Base-by-base conservation (phyloP, 2,888 invertebrate genomes). In the Scaptomyza cyrtandrae region DNA sequence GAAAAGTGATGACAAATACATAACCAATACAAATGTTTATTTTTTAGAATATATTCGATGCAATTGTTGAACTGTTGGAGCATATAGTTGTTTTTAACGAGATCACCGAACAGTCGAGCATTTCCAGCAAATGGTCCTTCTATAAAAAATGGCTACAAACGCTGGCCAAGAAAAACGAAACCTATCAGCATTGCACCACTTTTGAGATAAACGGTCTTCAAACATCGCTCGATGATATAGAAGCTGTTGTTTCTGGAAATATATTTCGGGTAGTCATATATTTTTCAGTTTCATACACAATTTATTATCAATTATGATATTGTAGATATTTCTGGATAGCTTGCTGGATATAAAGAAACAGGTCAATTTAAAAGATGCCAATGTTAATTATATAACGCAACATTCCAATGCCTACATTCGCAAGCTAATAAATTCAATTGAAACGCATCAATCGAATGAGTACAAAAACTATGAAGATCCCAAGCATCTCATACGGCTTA, bases 141-240 rank as follows among this genome's bases (percentile, higher is more conserved):
- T 98, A 97, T 88, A 94, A 95, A 88, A 94, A 96, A 91, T 94
- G 95, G 88, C 93, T 98, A 0, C 94, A 95, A 77, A 94, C 95
- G 33, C 94, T 96, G 33, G 93, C 94, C 59, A 94, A 95, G 73
- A 94, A 94, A 89, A 94, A 33, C 91, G 93, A 35, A 93, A 94
- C 89, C 93, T 95, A 86, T 93, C 94, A 66, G 91, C 33, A 16
- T 0, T 94, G 50, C 92, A 94, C 78, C 93, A 94, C 9, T 16
- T 80, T 80, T 3, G 94, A 95, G 86, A 92, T 96, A 6, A 93
- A 93, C 70, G 95, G 95, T 5, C 93, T 98, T 74, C 94, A 95
- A 81, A 95, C 94, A 76, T 94, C 97, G 49, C 92, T 97, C 62
- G 94, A 94, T 74, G 95, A 95, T 29, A 71, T 92, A 4, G 91